A percentile compares a stretch with the other conserved stretches of the same genome.
phyloP scores from a whole-genome alignment of 2,888 invertebrate species.

The Ormyrus rosae region DNA sequence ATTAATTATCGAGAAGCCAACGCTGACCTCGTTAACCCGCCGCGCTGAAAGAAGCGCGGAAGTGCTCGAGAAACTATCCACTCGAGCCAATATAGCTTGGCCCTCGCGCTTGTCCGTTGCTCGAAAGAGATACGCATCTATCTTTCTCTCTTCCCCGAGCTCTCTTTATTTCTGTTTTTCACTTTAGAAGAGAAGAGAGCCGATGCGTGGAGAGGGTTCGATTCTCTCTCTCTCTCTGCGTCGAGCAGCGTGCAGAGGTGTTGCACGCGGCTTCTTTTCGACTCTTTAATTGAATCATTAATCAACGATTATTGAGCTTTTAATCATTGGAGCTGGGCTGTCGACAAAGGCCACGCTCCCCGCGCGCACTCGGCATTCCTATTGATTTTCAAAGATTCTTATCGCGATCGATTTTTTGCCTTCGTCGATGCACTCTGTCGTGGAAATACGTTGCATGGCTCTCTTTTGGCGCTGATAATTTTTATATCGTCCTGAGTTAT shows the following conservation, averaged over 20 bases:
- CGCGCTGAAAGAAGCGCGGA: constrained; percentile 20
- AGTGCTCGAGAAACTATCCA: constrained; percentile 35
- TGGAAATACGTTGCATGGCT: background rate
- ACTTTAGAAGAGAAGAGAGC: background rate
- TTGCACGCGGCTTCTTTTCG: constrained; percentile 38
- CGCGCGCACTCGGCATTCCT: constrained; percentile 1
- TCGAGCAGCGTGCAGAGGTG: background rate
- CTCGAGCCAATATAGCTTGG: constrained; percentile 32
- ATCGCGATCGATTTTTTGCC: constrained; percentile 1
- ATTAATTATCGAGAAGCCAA: constrained; percentile 69
- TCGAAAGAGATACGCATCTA: constrained; percentile 22
- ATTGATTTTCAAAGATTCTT: constrained; percentile 42
- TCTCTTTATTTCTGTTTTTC: constrained; percentile 20
- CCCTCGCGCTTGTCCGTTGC: constrained; percentile 12
- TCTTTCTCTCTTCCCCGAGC: constrained; percentile 26
- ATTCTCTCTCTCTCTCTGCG: background rate
- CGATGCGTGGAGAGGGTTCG: background rate
- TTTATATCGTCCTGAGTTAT: background rate
- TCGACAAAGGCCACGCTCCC: constrained; percentile 20
- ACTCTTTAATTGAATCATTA: constrained; percentile 55
- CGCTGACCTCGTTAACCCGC: constrained; percentile 67
- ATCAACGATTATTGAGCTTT: constrained; percentile 54
- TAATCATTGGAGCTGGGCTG: constrained; percentile 44
- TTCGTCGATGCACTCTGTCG: background rate
- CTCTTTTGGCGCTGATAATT: background rate